Evolutionary conservation across 2,797 vertebrate species (phyloP).

Genomic region (Ceryle rudis): DNA sequence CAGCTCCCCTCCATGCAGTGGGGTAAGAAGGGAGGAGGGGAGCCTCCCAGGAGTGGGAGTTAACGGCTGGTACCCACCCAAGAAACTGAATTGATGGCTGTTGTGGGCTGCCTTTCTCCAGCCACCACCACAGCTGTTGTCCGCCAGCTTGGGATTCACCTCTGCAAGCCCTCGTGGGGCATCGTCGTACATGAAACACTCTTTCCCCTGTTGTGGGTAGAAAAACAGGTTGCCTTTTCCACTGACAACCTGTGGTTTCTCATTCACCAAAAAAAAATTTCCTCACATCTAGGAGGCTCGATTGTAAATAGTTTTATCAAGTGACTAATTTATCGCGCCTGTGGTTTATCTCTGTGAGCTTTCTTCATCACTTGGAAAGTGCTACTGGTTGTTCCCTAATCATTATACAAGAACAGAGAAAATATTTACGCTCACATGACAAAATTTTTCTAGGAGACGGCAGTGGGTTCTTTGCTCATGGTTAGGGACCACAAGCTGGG

Average conservation of each 20-base stretch:
- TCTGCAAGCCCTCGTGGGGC: background rate
- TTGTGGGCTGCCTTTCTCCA: background rate
- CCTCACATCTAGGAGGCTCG: slow-evolving; percentile 28
- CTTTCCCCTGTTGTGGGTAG: slow-evolving; percentile 12
- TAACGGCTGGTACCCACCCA: background rate
- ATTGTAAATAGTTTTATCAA: slow-evolving; percentile 43
- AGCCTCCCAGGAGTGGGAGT: background rate
- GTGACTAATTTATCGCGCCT: slow-evolving; percentile 61
- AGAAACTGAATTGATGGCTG: background rate
- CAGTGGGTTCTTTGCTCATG: slow-evolving; percentile 41
- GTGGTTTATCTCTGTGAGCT: slow-evolving; percentile 46
- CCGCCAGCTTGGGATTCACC: slow-evolving; percentile 9
- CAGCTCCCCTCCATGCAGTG: accelerated
- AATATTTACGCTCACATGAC: slow-evolving; percentile 9
- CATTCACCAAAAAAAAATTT: slow-evolving; percentile 63
- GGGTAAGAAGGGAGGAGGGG: background rate
- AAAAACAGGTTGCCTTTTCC: slow-evolving; percentile 75
- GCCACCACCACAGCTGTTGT: background rate
- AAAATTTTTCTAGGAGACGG: slow-evolving; percentile 58
- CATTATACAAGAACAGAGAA: slow-evolving; percentile 41
- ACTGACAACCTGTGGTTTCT: slow-evolving; percentile 73
- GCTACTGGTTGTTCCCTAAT: slow-evolving; percentile 73
- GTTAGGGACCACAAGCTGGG: slow-evolving; percentile 51
- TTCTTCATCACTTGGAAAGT: slow-evolving; percentile 71
- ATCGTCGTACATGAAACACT: background rate